Base-by-base conservation (phyloP, 1,140 invertebrate genomes). In the Anadara kagoshimensis region DNA sequence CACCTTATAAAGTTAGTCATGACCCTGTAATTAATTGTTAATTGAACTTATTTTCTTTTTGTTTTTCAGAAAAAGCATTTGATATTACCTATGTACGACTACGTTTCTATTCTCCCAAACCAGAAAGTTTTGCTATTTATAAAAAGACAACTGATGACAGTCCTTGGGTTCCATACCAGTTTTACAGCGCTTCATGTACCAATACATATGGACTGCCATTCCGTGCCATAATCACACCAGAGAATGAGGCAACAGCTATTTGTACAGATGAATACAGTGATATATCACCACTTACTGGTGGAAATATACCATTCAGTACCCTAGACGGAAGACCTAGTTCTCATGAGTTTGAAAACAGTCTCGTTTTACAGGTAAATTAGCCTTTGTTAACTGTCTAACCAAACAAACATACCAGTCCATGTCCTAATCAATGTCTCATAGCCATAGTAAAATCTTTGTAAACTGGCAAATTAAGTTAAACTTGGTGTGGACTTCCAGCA, bases 181-280 rank as follows among this genome's bases (percentile, higher is more conserved):
- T 94, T 90, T 99, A 98, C 91, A 96, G 95, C 89, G 95, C 94
- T 3, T 94, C 94, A 0, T 99, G 98, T 86, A 92, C 94, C 51
- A 93, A 95, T 51, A 98, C 95, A 0, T 99, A 98, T 84, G 93
- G 92, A 8, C 85, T 98, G 36, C 93, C 94, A 0, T 95, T 97
- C 69, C 82, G 84, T 16, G 92, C 69, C 29, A 73, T 85, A 51
- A 80, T 89, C 47, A 78, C 78, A 14, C 43, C 20, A 12, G 76
- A 79, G 0, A 93, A 94, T 61, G 95, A 97, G 87, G 96, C 96
- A 0, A 91, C 94, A 59, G 96, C 98, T 0, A 91, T 99, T 4
- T 99, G 98, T 86, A 98, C 95, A 1, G 95, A 96, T 36, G 97
- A 99, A 86, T 99, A 96, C 89, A 98, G 96, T 10, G 98, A 99